Base-by-base conservation (phyloP, 2,113 vertebrate species). In the Trogon melanurus region DNA sequence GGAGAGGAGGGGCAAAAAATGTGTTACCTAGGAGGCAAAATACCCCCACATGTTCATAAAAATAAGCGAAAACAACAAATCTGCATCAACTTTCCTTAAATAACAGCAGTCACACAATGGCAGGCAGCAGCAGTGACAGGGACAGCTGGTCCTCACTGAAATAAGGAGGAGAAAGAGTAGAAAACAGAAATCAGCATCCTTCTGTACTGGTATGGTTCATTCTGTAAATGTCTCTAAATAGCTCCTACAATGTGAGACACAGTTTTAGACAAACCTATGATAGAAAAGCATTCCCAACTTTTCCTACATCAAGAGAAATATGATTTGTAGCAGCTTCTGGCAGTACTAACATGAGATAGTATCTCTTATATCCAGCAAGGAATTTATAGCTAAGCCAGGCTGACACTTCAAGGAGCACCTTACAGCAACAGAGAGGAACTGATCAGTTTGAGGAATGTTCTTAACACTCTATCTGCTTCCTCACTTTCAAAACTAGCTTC, bases 21-120 rank as follows among this genome's bases (percentile, higher is more conserved):
- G 27, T 67, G 81, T 91, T 94, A 89, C 93, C 80, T 82, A 85
- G 91, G 91, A 96, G 54, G 78, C 81, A 95, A 96, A 93, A 93
- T 50, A 78, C n/a, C 85, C 61, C 79, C 84, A 82, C 38, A 18
- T 44, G n/a, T 38, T 92, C 83, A 57, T 26, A 81, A 79, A 95
- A 92, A 58, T 18, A 75, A 92, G 69, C 16, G 56, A 75, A 91
- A 81, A 88, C 81, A 96, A 88, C 58, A 88, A 82, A 91, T 88
- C 50, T 51, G 73, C 62, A 61, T 85, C 91, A 88, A 48, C 41
- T 89, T 93, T 62, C 94, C 81, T 91, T 91, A 96, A 96, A 94
- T 92, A 94, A 72, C 80, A 94, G 20, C 85, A 91, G 66, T 12
- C 48, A 57, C 27, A 50, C 76, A 89, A 71, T n/a, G 53, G 45